Conservation (phyloP, 2,797 vertebrate genomes). For the Trematomus bernacchii region DNA sequence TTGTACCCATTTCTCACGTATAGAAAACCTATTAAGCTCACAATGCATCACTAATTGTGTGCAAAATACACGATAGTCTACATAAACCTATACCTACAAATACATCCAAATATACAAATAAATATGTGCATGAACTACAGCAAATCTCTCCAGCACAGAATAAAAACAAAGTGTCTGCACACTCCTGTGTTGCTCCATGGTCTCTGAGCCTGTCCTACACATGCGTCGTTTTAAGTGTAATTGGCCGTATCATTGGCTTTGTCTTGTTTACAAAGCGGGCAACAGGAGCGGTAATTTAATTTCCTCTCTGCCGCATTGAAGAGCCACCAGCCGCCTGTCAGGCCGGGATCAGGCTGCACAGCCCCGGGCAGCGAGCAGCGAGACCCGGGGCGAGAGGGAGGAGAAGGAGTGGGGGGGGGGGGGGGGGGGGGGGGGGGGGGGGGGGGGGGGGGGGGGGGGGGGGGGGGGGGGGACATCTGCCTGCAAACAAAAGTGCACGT, state of each 20-base stretch:
- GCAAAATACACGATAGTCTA: not conserved
- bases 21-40: not conserved
- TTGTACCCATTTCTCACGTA: not conserved
- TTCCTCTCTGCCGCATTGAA: constrained; percentile 82
- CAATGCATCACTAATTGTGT: not conserved
- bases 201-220: constrained; percentile 59
- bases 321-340: constrained; percentile 86
- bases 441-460: too few species aligned
- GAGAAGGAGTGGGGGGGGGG: too few species aligned
- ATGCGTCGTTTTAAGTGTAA: constrained; percentile 78
- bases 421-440: too few species aligned
- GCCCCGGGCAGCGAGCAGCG: constrained; percentile 69
- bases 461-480: too few species aligned
- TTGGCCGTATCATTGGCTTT: constrained; percentile 89
- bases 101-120: not conserved
- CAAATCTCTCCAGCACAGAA: constrained; percentile 5
- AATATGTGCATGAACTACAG: not conserved
- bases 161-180: not conserved
- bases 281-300: constrained; percentile 87
- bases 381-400: constrained; percentile 66
- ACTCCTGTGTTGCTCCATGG: not conserved
- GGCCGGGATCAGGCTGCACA: constrained; percentile 60
- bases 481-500: constrained; percentile 54
- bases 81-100: not conserved
- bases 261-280: constrained; percentile 87